Conservation (phyloP, 2,113 vertebrate species). For the Malurus melanocephalus region DNA sequence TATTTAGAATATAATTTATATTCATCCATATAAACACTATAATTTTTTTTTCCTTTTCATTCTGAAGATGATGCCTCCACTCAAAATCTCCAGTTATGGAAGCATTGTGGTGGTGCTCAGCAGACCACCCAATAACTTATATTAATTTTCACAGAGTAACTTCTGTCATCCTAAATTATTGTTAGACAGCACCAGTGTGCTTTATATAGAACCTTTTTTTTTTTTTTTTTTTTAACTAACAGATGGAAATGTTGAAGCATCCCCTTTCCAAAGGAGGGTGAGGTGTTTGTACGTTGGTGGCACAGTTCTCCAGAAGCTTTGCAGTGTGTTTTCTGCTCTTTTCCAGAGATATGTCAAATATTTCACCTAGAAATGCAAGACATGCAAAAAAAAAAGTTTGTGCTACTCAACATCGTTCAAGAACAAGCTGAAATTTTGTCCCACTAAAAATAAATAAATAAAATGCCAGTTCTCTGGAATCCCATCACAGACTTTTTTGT, state of each 20-base stretch:
- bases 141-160: not conserved
- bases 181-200: not conserved
- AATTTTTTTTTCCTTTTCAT: not conserved
- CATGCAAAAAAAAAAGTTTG: not conserved
- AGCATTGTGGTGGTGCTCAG: not conserved
- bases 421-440: not conserved
- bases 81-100: not conserved
- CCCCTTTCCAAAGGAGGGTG: not conserved
- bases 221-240: not conserved
- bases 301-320: not conserved
- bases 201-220: not conserved
- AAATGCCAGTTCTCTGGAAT: constrained; percentile 52
- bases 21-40: too few relatives aligned
- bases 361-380: not conserved
- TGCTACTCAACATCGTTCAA: not conserved
- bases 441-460: not conserved
- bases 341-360: not conserved
- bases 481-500: constrained; percentile 47
- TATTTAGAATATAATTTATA: too few relatives aligned
- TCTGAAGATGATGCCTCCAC: not conserved
- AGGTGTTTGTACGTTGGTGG: not conserved
- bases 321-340: not conserved
- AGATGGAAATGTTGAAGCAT: not conserved
- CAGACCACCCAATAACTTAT: not conserved
- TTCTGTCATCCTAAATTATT: not conserved